Conservation (phyloP, 2,888 invertebrate genomes). For the Phaedon cochleariae region DNA sequence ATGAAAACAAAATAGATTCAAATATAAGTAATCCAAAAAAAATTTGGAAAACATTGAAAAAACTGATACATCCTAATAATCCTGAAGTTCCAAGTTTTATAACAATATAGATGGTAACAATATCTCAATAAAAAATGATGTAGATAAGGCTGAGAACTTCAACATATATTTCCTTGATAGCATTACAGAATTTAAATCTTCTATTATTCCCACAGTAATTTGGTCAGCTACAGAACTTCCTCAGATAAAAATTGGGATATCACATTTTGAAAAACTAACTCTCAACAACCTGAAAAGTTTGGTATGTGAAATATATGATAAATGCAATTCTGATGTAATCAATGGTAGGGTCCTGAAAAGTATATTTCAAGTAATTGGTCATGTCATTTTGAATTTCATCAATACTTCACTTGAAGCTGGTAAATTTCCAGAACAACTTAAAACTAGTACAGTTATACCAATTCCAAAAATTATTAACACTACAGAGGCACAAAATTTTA, state of each 20-base stretch:
- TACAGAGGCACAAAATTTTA: not conserved
- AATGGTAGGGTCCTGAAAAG: constrained; percentile 1
- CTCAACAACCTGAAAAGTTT: too few relatives aligned
- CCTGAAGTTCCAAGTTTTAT: constrained; percentile 1
- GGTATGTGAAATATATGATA: too few relatives aligned
- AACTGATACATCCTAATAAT: constrained; percentile 2
- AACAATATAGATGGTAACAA: not conserved
- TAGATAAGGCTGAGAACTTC: constrained; percentile 3
- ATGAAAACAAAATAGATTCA: constrained; percentile 2
- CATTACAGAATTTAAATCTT: not conserved
- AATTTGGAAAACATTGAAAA: constrained; percentile 13
- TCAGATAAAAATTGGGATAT: not conserved
- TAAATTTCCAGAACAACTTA: not conserved
- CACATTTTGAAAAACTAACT: not conserved
- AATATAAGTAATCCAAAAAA: not conserved
- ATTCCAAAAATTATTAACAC: not conserved
- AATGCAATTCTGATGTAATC: not conserved
- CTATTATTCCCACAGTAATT: not conserved
- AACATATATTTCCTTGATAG: constrained; percentile 11
- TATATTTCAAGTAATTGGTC: constrained; percentile 2
- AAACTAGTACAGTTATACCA: not conserved
- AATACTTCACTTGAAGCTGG: constrained; percentile 7
- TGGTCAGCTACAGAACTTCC: constrained; percentile 11
- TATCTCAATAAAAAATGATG: not conserved
- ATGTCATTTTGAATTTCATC: constrained; percentile 9